Evolutionary conservation across 2,888 invertebrate genomes (phyloP), one percentile per base, ranked within the genome.

Genomic region (Hemistola chrysoprasaria): DNA sequence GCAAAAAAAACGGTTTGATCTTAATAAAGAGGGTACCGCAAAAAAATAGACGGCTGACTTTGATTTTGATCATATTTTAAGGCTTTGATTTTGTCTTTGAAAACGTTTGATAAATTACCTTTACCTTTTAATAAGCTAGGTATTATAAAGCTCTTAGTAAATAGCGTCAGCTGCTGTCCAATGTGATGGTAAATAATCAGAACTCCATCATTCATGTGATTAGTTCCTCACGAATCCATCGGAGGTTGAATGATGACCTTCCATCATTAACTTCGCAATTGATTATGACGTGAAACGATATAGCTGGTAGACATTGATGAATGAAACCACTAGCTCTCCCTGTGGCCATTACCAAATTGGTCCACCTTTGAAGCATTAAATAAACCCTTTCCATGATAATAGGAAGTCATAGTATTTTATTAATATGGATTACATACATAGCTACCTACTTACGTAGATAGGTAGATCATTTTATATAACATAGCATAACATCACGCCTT

Each of bases 241-340:
- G 8, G 46, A 40, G 33, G 22, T 44, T 46, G 46, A 50, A 43
- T 32, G 47, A 43, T 38, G 44, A 37, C 35, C 42, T 44, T 22
- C 39, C 26, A 39, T 46, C 43, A 42, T 47, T 43, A 40, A 50
- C 27, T 43, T 43, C 24, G 29, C 42, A 40, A 52, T 48, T 52
- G 50, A 50, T 50, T 46, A 55, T 50, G 53, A 50, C 40, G 26
- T 44, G 40, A 31, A 50, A 31, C 27, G 42, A 43, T 51, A 53
- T 46, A 47, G 40, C 36, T 22, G 32, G 33, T 5, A 32, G 55
- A 55, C 46, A 37, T 52, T 52, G 55, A 58, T 46, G 49, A 50
- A 58, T 58, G 28, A 11, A 47, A 34, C 30, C 24, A 44, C 36
- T n/a, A n/a, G n/a, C n/a, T n/a, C n/a, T n/a, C n/a, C 30, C 41